These are phyloP conservation scores for Monomorium pharaonis DNA, from an alignment of 1,140 invertebrate genomes.

Conservation along the genomic window DNA sequence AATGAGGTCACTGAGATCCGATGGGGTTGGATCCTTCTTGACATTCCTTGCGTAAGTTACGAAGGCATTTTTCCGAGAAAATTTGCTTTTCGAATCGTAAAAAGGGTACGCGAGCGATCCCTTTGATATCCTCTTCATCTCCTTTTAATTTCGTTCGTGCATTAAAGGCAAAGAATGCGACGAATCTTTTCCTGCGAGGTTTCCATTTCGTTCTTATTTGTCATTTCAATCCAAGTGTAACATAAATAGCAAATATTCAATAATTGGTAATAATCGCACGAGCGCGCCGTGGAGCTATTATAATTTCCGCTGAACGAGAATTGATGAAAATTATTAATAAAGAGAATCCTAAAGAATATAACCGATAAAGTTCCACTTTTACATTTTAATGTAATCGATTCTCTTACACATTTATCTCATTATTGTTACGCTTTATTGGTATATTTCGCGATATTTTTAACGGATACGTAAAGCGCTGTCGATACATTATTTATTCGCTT, in stretches of 20 bases:
- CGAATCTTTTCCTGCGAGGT: not conserved
- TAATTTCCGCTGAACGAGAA: not conserved
- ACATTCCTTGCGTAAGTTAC: slow-evolving; percentile 41
- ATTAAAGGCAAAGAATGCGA: not conserved
- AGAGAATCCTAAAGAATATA: slow-evolving; percentile 10
- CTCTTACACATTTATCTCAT: slow-evolving; percentile 13
- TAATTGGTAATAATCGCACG: slow-evolving; percentile 20
- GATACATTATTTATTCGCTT: slow-evolving; percentile 9
- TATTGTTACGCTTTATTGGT: slow-evolving; percentile 7
- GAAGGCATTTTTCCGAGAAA: slow-evolving; percentile 23
- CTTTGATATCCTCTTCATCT: not conserved
- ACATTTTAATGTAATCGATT: slow-evolving; percentile 23
- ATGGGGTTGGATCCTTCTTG: slow-evolving; percentile 26
- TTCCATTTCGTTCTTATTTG: slow-evolving; percentile 12
- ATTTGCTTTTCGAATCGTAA: slow-evolving; percentile 37
- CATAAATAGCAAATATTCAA: not conserved
- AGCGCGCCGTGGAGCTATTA: not conserved
- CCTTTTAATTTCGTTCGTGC: not conserved
- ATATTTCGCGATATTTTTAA: slow-evolving; percentile 9
- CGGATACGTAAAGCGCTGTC: not conserved
- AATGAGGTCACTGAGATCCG: slow-evolving; percentile 47
- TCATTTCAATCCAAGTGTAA: not conserved
- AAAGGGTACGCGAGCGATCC: not conserved
- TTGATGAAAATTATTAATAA: slow-evolving; percentile 33
- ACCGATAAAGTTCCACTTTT: not conserved